Conservation (phyloP, 2,113 vertebrate species). For the Athene cunicularia region DNA sequence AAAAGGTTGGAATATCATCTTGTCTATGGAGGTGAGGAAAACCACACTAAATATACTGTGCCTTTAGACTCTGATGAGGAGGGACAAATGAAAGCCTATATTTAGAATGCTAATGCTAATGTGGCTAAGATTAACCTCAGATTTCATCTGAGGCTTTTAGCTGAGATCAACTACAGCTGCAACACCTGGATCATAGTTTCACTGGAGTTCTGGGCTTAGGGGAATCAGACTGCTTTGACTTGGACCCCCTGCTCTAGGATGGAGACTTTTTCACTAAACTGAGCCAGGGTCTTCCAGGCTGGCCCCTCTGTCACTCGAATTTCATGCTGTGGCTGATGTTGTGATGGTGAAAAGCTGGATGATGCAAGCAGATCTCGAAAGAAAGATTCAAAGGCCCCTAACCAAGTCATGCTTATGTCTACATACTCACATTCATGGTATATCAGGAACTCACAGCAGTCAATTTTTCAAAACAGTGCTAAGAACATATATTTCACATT, state of each 20-base stretch:
- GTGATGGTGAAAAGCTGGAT: background rate
- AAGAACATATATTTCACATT: background rate
- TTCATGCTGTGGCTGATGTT: background rate
- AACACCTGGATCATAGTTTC: background rate
- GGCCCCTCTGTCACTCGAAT: background rate
- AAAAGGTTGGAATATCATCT: background rate
- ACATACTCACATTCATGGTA: background rate
- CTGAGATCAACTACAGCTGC: background rate
- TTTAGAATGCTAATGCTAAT: background rate
- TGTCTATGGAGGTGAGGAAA: background rate
- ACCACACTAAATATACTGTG: background rate
- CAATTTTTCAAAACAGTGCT: background rate
- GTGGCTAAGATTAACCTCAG: background rate
- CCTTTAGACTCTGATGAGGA: background rate
- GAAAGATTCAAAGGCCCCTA: background rate
- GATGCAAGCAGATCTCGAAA: background rate
- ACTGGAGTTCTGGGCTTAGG: background rate
- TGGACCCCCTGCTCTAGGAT: background rate
- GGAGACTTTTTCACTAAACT: background rate
- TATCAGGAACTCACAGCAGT: background rate
- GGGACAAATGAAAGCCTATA: background rate
- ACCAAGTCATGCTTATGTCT: background rate
- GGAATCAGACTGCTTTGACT: background rate
- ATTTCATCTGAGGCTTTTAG: background rate
- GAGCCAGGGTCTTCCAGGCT: background rate